phyloP scores from a whole-genome alignment of 23 tunicate species.

The Trididemnum miniatum region DNA sequence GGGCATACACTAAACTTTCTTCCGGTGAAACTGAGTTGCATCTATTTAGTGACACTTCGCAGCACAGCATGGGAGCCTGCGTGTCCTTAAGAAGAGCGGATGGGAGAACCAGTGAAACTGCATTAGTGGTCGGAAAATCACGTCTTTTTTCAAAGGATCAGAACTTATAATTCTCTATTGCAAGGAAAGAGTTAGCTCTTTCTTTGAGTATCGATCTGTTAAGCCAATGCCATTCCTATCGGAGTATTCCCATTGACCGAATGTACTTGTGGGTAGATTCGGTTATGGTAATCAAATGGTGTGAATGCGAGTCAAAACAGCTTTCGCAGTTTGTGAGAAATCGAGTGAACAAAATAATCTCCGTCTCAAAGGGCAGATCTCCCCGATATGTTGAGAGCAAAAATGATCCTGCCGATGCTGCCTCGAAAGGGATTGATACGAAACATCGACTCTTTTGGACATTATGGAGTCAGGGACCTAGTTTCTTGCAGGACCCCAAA shows the following conservation, averaged over 20 bases:
- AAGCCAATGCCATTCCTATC: background rate
- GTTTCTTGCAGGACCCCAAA: no score
- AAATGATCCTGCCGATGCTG: slow-evolving; percentile 1
- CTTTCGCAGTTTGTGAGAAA: slow-evolving; percentile 15
- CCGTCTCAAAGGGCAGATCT: background rate
- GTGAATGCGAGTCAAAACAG: slow-evolving; percentile 2
- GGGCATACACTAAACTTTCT: background rate
- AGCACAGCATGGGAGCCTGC: slow-evolving; percentile 13
- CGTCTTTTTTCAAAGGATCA: background rate
- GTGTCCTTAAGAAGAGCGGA: background rate
- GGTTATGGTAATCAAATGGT: slow-evolving; percentile 14
- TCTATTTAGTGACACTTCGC: background rate
- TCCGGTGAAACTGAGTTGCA: background rate
- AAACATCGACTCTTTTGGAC: no score
- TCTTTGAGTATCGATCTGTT: slow-evolving; percentile 6
- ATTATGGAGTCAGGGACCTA: no score
- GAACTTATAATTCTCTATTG: background rate
- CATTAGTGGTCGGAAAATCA: background rate
- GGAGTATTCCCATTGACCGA: background rate
- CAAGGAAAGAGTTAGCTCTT: background rate
- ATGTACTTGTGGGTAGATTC: background rate
- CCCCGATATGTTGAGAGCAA: background rate
- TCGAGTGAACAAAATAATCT: slow-evolving; percentile 1
- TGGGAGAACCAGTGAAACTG: background rate
- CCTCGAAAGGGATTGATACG: slow-evolving; percentile 12